Conservation (phyloP, 1,140 invertebrate species). For the Delia radicum region DNA sequence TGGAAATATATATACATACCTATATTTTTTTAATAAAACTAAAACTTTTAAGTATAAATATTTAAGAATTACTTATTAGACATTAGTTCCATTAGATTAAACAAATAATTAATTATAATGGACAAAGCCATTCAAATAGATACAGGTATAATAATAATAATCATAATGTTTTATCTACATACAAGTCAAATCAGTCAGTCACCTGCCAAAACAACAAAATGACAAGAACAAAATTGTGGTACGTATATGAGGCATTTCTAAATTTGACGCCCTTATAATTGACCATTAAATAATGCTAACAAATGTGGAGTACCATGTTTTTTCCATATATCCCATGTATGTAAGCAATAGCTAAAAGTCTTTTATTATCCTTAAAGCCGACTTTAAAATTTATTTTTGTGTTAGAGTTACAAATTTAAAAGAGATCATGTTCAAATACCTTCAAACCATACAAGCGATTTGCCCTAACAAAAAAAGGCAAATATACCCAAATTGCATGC, state of each 20-base stretch:
- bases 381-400: not conserved
- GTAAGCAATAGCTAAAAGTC: not conserved
- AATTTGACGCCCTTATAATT: slow-evolving; percentile 42
- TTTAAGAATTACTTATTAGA: not conserved
- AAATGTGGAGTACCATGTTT: slow-evolving; percentile 39
- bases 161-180: not conserved
- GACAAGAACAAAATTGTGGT: not conserved
- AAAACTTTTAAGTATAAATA: no score
- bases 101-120: not conserved
- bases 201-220: not conserved
- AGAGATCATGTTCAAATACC: not conserved
- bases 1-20: no score
- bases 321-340: slow-evolving; percentile 6
- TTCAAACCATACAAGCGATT: not conserved
- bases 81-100: not conserved
- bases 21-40: no score
- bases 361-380: not conserved
- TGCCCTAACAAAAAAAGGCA: slow-evolving; percentile 5
- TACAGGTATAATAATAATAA: not conserved
- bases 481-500: slow-evolving; percentile 25
- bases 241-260: slow-evolving; percentile 29
- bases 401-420: not conserved
- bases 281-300: slow-evolving; percentile 41
- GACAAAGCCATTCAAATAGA: not conserved
- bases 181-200: not conserved